These are phyloP conservation scores for Ceriagrion tenellum DNA, from an alignment of 2,888 invertebrate species.

Conservation along the genomic window DNA sequence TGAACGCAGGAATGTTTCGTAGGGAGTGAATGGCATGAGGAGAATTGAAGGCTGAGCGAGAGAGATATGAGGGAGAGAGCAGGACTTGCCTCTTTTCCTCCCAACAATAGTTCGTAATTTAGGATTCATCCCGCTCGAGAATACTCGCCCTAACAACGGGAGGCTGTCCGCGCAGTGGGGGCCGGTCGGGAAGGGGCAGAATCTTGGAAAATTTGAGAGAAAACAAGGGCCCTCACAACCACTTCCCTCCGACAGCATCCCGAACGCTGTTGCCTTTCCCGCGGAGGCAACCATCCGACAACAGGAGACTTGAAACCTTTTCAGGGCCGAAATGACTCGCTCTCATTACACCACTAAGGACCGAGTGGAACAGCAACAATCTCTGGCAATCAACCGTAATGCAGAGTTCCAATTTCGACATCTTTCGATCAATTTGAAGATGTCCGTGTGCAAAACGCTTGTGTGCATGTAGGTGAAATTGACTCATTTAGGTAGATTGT, in stretches of 20 bases:
- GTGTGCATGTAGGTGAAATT: neutral
- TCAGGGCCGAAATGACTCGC: neutral
- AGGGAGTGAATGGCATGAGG: neutral
- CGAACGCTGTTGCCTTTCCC: neutral
- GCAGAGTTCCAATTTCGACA: neutral
- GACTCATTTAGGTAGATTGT: neutral
- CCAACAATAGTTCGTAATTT: constrained; percentile 32
- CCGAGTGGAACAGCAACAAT: neutral
- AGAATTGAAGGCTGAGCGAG: neutral
- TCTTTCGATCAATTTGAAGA: neutral
- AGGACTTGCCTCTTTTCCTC: neutral
- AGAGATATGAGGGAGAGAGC: neutral
- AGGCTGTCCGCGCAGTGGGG: neutral
- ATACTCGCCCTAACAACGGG: neutral
- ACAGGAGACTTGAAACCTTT: neutral
- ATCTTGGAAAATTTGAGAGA: neutral
- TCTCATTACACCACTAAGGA: neutral
- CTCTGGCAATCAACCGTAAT: neutral
- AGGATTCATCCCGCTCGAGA: neutral
- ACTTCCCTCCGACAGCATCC: neutral
- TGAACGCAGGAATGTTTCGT: neutral
- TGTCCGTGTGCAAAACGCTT: neutral
- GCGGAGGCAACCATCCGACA: neutral
- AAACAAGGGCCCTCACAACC: neutral
- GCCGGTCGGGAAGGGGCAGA: neutral